These are phyloP conservation scores for Mycteria americana DNA, from an alignment of 2,797 vertebrate species.

Conservation along the genomic window DNA sequence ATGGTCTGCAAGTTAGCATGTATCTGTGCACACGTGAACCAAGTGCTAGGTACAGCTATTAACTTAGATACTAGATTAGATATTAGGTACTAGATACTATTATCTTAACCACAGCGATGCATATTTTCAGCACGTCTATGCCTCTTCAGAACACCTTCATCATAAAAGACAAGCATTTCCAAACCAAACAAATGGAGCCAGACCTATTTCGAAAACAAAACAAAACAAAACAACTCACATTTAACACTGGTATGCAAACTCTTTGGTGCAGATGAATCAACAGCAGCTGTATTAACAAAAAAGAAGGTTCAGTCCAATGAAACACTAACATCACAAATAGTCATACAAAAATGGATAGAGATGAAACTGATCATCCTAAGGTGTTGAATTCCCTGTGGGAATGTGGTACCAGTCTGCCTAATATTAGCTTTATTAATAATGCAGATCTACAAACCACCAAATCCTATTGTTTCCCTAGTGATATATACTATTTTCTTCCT, in stretches of 20 bases:
- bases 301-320: neutral
- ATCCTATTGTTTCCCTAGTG: neutral
- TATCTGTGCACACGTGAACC: neutral
- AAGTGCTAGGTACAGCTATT: neutral
- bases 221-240: conserved; percentile 53
- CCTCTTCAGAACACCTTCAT: neutral
- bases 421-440: neutral
- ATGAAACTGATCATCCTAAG: neutral
- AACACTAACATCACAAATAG: neutral
- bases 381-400: neutral
- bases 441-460: neutral
- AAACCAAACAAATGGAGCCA: conserved; percentile 62
- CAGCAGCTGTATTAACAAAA: conserved; percentile 72
- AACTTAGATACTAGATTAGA: neutral
- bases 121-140: neutral
- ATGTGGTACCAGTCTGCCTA: neutral
- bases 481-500: neutral
- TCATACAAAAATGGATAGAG: neutral
- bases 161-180: conserved; percentile 54
- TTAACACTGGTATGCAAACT: conserved; percentile 60
- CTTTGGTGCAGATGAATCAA: conserved; percentile 71
- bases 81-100: neutral
- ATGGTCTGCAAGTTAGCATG: neutral
- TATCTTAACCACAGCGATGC: neutral
- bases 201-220: conserved; percentile 49